Percentiles rank a stretch among this genome's conserved stretches.
Evolutionary conservation across 1,140 invertebrate species (phyloP).

Genomic region (Hypothenemus hampei): DNA sequence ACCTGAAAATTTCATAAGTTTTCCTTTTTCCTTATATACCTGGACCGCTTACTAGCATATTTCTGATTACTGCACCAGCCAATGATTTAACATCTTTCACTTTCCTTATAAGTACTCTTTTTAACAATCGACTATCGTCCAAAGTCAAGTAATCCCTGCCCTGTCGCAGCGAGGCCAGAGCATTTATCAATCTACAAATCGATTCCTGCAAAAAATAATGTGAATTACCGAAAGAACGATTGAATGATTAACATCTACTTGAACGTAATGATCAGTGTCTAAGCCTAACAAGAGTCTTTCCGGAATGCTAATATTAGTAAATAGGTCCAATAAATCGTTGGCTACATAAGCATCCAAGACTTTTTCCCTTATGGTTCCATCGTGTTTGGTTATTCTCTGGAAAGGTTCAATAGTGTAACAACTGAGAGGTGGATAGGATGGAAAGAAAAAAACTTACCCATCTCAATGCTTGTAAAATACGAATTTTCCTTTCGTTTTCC

Average conservation of each 20-base stretch:
- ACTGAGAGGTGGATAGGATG: neutral
- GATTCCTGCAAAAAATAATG: slow-evolving; percentile 17
- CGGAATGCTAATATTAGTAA: slow-evolving; percentile 13
- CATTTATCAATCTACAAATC: slow-evolving; percentile 18
- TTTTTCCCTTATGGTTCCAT: slow-evolving; percentile 8
- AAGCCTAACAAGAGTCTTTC: slow-evolving; percentile 12
- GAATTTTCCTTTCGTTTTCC: slow-evolving; percentile 11
- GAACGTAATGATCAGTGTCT: slow-evolving; percentile 11
- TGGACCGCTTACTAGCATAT: slow-evolving; percentile 17
- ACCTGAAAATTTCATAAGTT: slow-evolving; percentile 12
- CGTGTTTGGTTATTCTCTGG: slow-evolving; percentile 22
- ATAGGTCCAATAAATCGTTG: slow-evolving; percentile 19
- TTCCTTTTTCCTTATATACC: neutral
- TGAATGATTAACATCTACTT: slow-evolving; percentile 3
- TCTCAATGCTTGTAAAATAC: slow-evolving; percentile 22
- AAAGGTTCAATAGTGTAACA: neutral
- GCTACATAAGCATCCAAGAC: slow-evolving; percentile 12
- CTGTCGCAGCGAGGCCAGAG: slow-evolving; percentile 15
- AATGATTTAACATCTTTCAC: slow-evolving; percentile 15
- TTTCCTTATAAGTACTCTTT: slow-evolving; percentile 19
- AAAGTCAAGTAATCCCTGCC: slow-evolving; percentile 20
- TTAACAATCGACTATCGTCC: slow-evolving; percentile 15
- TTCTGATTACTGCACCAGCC: slow-evolving; percentile 11
- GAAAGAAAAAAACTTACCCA: slow-evolving; percentile 16
- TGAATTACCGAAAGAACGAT: neutral